A percentile compares a stretch with the other conserved stretches of the same genome.
These are phyloP conservation scores for Ammospiza maritima DNA, from an alignment of 2,797 vertebrate species.

Conservation along the genomic window DNA sequence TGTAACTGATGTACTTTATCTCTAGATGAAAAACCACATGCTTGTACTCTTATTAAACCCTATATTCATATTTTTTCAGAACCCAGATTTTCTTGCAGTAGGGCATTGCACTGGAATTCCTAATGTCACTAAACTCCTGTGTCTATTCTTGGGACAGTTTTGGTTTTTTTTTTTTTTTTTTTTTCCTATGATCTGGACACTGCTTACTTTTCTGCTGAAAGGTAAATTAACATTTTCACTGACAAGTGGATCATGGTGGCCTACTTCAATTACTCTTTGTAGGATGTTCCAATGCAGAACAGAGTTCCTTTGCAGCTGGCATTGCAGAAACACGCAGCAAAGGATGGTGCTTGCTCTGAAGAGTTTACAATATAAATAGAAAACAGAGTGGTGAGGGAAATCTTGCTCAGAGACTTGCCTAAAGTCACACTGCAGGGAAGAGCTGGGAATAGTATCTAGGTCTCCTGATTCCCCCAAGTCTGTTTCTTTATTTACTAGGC, in stretches of 20 bases:
- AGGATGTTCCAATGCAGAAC: background rate
- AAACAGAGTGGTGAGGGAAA: background rate
- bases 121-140: background rate
- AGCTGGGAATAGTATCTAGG: conserved; percentile 3
- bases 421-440: conserved; percentile 7
- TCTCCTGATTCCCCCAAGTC: background rate
- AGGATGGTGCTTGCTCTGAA: background rate
- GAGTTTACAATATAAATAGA: background rate
- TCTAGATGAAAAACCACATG: background rate
- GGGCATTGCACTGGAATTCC: background rate
- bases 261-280: background rate
- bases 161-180: too few species aligned
- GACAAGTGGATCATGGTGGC: background rate
- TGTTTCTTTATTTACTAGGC: background rate
- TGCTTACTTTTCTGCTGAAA: background rate
- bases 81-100: background rate
- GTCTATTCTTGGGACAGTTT: background rate
- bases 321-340: background rate
- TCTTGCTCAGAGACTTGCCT: background rate
- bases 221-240: background rate
- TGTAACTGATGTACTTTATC: background rate
- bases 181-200: background rate
- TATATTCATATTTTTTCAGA: background rate
- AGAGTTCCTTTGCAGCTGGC: background rate
- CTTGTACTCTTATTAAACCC: background rate